Evolutionary conservation across 2,888 invertebrate species (phyloP).

Genomic region (Polyommatus iphigenia): DNA sequence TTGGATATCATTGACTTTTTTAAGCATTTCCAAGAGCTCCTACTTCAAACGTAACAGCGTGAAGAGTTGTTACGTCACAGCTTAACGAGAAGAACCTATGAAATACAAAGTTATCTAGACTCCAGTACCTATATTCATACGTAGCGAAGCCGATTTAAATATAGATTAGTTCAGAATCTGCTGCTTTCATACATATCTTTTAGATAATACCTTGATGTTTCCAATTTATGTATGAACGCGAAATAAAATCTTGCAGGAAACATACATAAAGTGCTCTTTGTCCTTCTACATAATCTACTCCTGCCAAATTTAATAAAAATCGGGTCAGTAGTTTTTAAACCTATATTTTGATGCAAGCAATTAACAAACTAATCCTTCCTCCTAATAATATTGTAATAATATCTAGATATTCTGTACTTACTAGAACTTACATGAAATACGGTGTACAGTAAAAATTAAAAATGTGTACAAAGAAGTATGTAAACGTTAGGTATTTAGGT

Average conservation of each 20-base stretch:
- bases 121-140: conserved; percentile 43
- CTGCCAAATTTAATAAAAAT: too few species aligned
- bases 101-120: conserved; percentile 45
- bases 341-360: too few species aligned
- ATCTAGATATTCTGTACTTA: too few species aligned
- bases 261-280: too few species aligned
- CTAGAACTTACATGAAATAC: too few species aligned
- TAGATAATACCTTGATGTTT: background rate
- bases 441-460: too few species aligned
- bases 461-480: too few species aligned
- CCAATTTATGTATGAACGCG: background rate
- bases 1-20: conserved; percentile 64
- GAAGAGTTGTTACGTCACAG: conserved; percentile 68
- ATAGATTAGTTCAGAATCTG: conserved; percentile 41
- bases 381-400: too few species aligned
- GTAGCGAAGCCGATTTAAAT: conserved; percentile 47
- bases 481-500: too few species aligned
- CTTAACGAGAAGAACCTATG: conserved; percentile 61
- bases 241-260: background rate
- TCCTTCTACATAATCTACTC: too few species aligned
- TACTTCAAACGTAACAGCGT: conserved; percentile 61
- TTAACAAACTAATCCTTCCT: too few species aligned
- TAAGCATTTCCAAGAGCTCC: conserved; percentile 54
- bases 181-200: conserved; percentile 11
- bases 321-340: too few species aligned